phyloP scores from a whole-genome alignment of 2,888 invertebrate genomes.

The Heliconius charithonia region DNA sequence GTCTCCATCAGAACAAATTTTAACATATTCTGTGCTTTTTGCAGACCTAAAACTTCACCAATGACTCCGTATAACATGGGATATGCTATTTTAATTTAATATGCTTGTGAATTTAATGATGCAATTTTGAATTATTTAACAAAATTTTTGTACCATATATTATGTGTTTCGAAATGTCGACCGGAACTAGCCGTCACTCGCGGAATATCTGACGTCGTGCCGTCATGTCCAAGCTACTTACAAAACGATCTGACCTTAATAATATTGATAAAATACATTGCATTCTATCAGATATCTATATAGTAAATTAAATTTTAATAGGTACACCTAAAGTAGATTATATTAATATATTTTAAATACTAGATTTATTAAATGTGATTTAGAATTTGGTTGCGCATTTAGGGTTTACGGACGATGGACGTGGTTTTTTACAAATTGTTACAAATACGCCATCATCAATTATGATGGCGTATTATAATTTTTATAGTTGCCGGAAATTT shows the following conservation, averaged over 20 bases:
- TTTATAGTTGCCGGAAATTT: background rate
- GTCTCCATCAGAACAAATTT: conserved; percentile 20
- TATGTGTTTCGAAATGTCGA: background rate
- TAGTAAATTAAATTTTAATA: conserved; percentile 51
- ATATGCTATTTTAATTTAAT: background rate
- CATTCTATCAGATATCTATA: conserved; percentile 53
- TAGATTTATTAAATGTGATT: conserved; percentile 69
- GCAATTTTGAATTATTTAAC: background rate
- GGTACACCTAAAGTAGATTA: conserved; percentile 58
- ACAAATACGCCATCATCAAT: background rate
- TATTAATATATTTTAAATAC: conserved; percentile 60
- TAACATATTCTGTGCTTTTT: conserved; percentile 53
- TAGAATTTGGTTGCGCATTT: conserved; percentile 79
- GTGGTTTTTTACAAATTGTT: background rate
- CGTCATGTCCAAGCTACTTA: conserved; percentile 1
- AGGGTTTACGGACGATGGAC: conserved; percentile 62
- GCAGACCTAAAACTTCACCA: conserved; percentile 51
- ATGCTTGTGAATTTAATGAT: conserved; percentile 4
- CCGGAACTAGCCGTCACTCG: background rate
- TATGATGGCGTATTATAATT: background rate
- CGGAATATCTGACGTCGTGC: conserved; percentile 6
- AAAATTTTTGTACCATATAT: background rate
- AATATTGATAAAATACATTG: conserved; percentile 37
- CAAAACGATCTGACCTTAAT: conserved; percentile 18
- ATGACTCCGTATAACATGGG: conserved; percentile 12